A percentile compares a stretch with the other conserved stretches of the same genome.
Evolutionary conservation across 1,140 invertebrate genomes (phyloP).

Genomic region (Ceratoteleas bidentatus): DNA sequence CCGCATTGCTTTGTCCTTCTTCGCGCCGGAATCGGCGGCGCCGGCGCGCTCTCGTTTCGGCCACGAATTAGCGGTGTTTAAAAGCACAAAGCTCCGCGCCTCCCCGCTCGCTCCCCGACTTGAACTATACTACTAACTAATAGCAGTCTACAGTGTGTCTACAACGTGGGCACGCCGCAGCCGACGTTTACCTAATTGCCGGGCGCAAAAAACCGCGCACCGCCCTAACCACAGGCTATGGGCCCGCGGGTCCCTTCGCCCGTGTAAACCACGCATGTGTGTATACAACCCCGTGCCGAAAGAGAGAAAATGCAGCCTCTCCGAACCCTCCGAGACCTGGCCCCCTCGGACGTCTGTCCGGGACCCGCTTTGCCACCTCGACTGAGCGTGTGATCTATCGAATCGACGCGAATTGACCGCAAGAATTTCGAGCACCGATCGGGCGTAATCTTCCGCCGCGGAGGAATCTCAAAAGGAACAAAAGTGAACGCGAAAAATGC

Average conservation of each 20-base stretch:
- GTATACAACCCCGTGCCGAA: constrained; percentile 47
- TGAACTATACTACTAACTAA: constrained; percentile 80
- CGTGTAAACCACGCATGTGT: constrained; percentile 55
- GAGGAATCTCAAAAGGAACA: constrained; percentile 57
- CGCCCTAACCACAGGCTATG: constrained; percentile 81
- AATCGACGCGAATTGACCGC: constrained; percentile 62
- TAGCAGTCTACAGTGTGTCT: constrained; percentile 78
- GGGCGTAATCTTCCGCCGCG: constrained; percentile 43
- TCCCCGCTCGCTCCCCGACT: constrained; percentile 59
- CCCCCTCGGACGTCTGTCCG: constrained; percentile 20
- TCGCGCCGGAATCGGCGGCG: constrained; percentile 50
- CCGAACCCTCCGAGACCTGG: constrained; percentile 55
- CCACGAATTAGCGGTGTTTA: constrained; percentile 76
- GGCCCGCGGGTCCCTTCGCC: constrained; percentile 70
- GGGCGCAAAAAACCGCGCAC: constrained; percentile 77
- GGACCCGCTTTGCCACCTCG: constrained; percentile 57
- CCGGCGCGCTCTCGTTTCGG: constrained; percentile 67
- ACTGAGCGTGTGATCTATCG: constrained; percentile 65
- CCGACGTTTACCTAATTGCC: constrained; percentile 81
- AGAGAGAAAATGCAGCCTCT: constrained; percentile 59
- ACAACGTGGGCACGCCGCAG: constrained; percentile 74
- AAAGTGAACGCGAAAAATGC: constrained; percentile 41
- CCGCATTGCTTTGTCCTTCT: background rate
- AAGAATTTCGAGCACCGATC: constrained; percentile 60
- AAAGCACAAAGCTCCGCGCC: constrained; percentile 66